Conservation (phyloP, 2,888 invertebrate species). For the Thysanoteuthis rhombus region DNA sequence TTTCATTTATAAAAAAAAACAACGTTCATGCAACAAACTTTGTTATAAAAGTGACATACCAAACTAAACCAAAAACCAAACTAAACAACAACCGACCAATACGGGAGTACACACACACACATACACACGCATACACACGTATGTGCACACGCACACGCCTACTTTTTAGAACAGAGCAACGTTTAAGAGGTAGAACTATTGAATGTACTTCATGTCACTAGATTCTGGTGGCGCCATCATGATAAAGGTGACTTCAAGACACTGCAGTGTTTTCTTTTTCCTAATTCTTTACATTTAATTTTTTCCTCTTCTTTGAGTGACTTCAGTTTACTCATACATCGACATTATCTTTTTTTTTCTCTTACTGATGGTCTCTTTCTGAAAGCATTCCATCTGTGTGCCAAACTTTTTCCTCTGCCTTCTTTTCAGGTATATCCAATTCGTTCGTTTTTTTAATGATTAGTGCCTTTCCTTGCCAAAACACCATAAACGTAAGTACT, state of each 20-base stretch:
- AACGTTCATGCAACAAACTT: background rate
- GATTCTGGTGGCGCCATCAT: background rate
- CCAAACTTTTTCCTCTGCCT: background rate
- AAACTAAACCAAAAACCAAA: background rate
- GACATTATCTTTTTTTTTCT: background rate
- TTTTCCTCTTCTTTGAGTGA: background rate
- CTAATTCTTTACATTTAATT: background rate
- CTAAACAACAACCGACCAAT: too few species aligned
- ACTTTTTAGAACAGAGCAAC: background rate
- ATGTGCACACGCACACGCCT: background rate
- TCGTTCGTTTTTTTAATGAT: too few species aligned
- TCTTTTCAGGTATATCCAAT: background rate
- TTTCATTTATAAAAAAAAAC: background rate
- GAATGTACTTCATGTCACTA: background rate
- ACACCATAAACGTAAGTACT: background rate
- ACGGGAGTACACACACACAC: background rate
- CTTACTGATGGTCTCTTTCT: background rate
- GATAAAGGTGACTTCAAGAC: background rate
- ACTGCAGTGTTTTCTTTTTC: background rate
- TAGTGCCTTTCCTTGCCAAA: background rate
- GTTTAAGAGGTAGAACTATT: background rate
- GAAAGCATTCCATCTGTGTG: background rate
- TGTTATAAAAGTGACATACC: background rate
- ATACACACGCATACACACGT: background rate
- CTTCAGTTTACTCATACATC: background rate